Evolutionary conservation across 1,140 invertebrate genomes (phyloP).

Genomic region (Rhagoletis pomonella): DNA sequence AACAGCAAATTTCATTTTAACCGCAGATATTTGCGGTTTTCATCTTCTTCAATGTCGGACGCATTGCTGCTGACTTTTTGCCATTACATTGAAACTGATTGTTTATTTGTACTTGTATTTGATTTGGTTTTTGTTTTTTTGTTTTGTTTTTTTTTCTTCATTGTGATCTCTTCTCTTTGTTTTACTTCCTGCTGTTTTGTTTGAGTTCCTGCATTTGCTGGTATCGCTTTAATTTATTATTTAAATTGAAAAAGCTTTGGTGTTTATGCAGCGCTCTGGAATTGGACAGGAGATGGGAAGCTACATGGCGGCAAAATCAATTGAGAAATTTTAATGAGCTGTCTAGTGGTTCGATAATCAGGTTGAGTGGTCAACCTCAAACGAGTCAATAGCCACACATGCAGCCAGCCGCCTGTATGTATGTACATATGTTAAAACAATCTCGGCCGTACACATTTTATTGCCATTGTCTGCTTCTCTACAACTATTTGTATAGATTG

Average conservation of each 20-base stretch:
- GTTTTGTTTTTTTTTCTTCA: too few species aligned
- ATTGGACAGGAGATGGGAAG: too few species aligned
- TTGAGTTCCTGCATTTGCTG: constrained; percentile 6
- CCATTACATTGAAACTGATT: not conserved
- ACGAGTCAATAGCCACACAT: not conserved
- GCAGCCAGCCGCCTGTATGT: too few species aligned
- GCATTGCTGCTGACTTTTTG: not conserved
- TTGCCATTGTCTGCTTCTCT: too few species aligned
- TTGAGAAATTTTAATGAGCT: constrained; percentile 27
- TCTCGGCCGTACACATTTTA: not conserved
- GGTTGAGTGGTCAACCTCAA: constrained; percentile 3
- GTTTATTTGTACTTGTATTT: not conserved
- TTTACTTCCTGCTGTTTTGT: not conserved
- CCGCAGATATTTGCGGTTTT: constrained; percentile 45
- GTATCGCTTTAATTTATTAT: constrained; percentile 41
- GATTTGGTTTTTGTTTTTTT: not conserved
- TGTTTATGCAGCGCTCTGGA: not conserved
- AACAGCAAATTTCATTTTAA: constrained; percentile 4
- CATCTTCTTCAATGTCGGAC: constrained; percentile 35
- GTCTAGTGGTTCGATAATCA: constrained; percentile 31
- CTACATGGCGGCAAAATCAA: not conserved
- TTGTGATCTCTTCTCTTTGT: constrained; percentile 1
- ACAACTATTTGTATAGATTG: too few species aligned
- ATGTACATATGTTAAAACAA: too few species aligned
- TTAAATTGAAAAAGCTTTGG: constrained; percentile 44